Evolutionary conservation across 2,888 invertebrate genomes (phyloP).

Genomic region (Drosophila kuntzei): DNA sequence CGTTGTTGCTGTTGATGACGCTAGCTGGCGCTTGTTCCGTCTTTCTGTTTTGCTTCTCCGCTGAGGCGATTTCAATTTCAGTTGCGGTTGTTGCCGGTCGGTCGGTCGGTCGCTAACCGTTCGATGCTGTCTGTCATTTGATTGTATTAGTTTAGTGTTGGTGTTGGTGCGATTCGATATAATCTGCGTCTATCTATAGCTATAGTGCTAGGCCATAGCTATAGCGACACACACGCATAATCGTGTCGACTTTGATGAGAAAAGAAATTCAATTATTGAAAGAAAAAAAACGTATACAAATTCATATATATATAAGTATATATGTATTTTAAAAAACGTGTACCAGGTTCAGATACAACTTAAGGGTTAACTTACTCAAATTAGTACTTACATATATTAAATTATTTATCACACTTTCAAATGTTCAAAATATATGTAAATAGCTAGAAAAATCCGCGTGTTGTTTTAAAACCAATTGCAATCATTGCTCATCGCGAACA

Average conservation of each 20-base stretch:
- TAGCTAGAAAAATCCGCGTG: not conserved
- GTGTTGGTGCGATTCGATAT: constrained; percentile 62
- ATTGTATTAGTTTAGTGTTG: constrained; percentile 24
- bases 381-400: not conserved
- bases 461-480: constrained; percentile 1
- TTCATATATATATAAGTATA: constrained; percentile 6
- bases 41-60: constrained; percentile 21
- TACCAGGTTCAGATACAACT: not conserved
- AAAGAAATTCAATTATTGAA: constrained; percentile 20
- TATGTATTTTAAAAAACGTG: not conserved
- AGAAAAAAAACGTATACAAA: constrained; percentile 5
- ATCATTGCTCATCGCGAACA: constrained; percentile 14
- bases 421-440: not conserved
- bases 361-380: not conserved
- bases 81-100: constrained; percentile 31
- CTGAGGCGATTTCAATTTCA: constrained; percentile 42
- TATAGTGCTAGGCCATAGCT: constrained; percentile 61
- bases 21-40: constrained; percentile 10
- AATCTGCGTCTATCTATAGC: constrained; percentile 70
- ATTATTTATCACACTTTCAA: no score
- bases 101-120: constrained; percentile 19
- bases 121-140: constrained; percentile 51
- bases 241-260: constrained; percentile 11
- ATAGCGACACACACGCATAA: constrained; percentile 23
- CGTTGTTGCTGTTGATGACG: constrained; percentile 12